Evolutionary conservation across 1,140 invertebrate species (phyloP).

Genomic region (Drosophila triauraria): DNA sequence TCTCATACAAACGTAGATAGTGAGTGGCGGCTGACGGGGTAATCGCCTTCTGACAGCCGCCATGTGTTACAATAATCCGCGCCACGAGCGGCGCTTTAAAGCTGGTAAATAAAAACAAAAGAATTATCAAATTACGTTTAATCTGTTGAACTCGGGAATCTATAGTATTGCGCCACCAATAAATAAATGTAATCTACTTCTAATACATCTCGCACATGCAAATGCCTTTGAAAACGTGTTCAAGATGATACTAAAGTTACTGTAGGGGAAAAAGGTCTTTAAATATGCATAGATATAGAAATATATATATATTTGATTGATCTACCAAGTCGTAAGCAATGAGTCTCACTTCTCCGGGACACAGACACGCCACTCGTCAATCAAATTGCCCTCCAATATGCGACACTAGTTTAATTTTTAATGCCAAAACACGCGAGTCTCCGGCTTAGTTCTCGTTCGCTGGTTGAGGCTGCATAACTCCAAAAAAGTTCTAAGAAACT

Average conservation of each 20-base stretch:
- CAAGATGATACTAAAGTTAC: background rate
- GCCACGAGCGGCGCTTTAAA: slow-evolving; percentile 3
- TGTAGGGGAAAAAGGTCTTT: background rate
- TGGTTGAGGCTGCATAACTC: slow-evolving; percentile 33
- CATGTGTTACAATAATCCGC: slow-evolving; percentile 5
- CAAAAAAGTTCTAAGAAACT: background rate
- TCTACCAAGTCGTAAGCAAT: slow-evolving; percentile 4
- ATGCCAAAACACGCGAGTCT: slow-evolving; percentile 60
- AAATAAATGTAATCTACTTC: slow-evolving; percentile 44
- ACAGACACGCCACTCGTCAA: slow-evolving; percentile 61
- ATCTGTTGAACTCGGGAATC: slow-evolving; percentile 9
- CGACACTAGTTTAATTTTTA: slow-evolving; percentile 52
- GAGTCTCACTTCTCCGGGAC: slow-evolving; percentile 7
- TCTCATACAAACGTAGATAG: slow-evolving; percentile 2
- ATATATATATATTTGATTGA: slow-evolving; percentile 24
- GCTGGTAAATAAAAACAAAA: slow-evolving; percentile 21
- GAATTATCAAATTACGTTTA: slow-evolving; percentile 35
- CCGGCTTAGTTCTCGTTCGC: slow-evolving; percentile 51
- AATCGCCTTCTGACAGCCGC: slow-evolving; percentile 12
- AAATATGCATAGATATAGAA: no score
- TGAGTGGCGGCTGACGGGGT: background rate
- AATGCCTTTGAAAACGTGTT: slow-evolving; percentile 31
- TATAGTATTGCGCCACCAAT: slow-evolving; percentile 40
- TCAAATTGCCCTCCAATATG: slow-evolving; percentile 64
- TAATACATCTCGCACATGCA: slow-evolving; percentile 18